A percentile compares a stretch with the other conserved stretches of the same genome.
Conservation (phyloP, 2,888 invertebrate genomes). For the Elgonia sp. region DNA sequence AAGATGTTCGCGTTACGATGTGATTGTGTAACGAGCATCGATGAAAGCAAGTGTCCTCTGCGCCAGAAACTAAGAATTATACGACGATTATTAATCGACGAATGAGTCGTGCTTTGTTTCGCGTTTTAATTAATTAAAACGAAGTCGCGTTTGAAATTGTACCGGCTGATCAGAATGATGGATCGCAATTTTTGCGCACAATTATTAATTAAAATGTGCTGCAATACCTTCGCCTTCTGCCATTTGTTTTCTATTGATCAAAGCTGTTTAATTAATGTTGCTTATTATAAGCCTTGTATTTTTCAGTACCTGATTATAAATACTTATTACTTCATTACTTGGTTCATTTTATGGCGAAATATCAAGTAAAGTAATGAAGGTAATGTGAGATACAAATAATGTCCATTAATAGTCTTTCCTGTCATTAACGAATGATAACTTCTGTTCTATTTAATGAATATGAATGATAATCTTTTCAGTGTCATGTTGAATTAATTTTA, state of each 20-base stretch:
- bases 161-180: constrained; percentile 37
- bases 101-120: constrained; percentile 47
- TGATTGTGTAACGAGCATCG: constrained; percentile 7
- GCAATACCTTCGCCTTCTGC: neutral
- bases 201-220: constrained; percentile 57
- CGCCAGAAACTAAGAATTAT: constrained; percentile 33
- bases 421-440: no score
- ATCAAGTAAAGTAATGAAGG: constrained; percentile 29
- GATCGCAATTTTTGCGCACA: constrained; percentile 9
- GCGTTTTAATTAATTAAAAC: constrained; percentile 49
- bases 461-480: no score
- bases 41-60: constrained; percentile 37
- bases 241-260: constrained; percentile 39
- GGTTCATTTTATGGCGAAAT: constrained; percentile 5
- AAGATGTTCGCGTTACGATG: constrained; percentile 27
- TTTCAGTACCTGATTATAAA: constrained; percentile 34
- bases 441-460: no score
- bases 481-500: no score
- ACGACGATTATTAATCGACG: constrained; percentile 53
- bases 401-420: no score
- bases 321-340: constrained; percentile 14
- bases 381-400: neutral
- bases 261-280: constrained; percentile 50
- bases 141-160: constrained; percentile 22
- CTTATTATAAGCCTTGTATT: constrained; percentile 30